These are phyloP conservation scores for Notiomystis cincta DNA, from an alignment of 2,113 vertebrate species.

Conservation along the genomic window DNA sequence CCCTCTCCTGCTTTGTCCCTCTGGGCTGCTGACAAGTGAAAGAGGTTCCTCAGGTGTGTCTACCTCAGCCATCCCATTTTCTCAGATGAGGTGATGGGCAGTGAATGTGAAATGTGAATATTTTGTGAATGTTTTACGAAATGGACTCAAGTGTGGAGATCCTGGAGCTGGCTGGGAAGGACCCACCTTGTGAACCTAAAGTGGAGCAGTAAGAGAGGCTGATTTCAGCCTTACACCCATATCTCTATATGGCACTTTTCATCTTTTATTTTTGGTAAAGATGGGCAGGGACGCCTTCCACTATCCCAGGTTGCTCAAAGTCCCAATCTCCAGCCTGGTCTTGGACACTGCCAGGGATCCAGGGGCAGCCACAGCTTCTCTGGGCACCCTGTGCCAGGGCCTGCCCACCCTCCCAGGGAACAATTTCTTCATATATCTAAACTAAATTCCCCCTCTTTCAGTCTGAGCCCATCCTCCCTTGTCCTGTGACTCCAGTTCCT, in stretches of 20 bases:
- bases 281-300: background rate
- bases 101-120: no score
- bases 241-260: background rate
- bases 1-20: background rate
- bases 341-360: background rate
- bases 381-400: background rate
- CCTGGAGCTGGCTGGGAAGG: background rate
- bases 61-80: background rate
- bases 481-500: background rate
- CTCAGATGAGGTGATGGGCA: background rate
- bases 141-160: background rate
- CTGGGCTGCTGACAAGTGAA: background rate
- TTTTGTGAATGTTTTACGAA: background rate
- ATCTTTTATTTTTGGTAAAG: background rate
- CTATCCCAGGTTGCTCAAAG: background rate
- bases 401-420: accelerated
- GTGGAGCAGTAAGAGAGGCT: accelerated
- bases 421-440: background rate
- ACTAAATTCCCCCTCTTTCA: background rate
- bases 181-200: background rate
- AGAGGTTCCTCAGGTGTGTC: background rate
- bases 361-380: background rate
- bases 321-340: accelerated
- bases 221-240: background rate
- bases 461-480: background rate